Evolutionary conservation across 2,113 vertebrate genomes (phyloP).

Genomic region (Cryptotis parvus): DNA sequence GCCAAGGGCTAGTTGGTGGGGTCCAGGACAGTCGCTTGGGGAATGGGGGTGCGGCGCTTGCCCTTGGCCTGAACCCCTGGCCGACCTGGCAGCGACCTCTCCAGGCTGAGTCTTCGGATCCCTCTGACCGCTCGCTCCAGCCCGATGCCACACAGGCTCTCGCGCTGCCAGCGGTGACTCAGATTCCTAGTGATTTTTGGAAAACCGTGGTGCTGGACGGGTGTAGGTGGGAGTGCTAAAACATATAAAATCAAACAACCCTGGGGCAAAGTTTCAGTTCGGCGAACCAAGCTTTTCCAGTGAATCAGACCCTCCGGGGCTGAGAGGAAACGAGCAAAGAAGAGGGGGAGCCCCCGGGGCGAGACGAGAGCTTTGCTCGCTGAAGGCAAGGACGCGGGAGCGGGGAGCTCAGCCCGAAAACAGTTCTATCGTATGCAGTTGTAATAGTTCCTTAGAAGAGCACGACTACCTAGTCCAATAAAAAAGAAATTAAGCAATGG

Average conservation of each 20-base stretch:
- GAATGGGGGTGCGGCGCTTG: neutral
- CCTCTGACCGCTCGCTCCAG: neutral
- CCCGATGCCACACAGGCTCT: neutral
- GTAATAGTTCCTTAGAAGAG: neutral
- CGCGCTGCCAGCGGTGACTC: constrained; percentile 33
- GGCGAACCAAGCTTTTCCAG: neutral
- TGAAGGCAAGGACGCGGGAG: neutral
- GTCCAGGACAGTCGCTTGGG: neutral
- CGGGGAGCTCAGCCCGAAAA: neutral
- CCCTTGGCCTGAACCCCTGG: too few relatives aligned
- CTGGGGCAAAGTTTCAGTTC: constrained; percentile 26
- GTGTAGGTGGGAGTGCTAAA: constrained; percentile 12
- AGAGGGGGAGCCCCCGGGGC: neutral
- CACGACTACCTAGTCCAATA: neutral
- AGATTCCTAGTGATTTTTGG: constrained; percentile 58
- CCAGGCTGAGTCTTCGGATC: neutral
- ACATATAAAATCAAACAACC: constrained; percentile 58
- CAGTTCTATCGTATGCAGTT: neutral
- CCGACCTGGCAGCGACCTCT: neutral
- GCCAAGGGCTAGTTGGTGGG: neutral
- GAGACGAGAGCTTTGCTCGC: neutral
- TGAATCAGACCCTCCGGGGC: neutral
- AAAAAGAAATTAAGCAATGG: neutral
- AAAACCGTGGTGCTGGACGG: constrained; percentile 21
- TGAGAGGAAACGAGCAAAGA: neutral